Conservation (phyloP, 2,888 invertebrate species). For the Drosophila sordidapex region DNA sequence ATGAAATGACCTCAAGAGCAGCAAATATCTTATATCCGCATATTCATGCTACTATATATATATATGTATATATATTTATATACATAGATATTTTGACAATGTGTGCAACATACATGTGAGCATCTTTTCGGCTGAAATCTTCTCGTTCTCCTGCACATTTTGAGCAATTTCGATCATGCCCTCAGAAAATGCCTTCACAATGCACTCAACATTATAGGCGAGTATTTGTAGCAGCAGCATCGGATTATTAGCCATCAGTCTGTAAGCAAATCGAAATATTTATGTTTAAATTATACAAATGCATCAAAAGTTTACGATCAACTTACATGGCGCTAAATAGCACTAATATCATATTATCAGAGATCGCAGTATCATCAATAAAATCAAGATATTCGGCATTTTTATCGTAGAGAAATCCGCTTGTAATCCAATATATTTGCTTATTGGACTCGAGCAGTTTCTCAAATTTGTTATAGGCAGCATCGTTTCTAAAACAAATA, state of each 20-base stretch:
- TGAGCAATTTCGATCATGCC: conserved; percentile 84
- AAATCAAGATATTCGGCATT: conserved; percentile 84
- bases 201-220: conserved; percentile 88
- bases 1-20: background rate
- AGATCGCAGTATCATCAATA: conserved; percentile 83
- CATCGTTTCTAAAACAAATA: conserved; percentile 73
- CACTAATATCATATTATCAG: conserved; percentile 84
- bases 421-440: conserved; percentile 83
- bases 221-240: conserved; percentile 88
- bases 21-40: background rate
- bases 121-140: conserved; percentile 83
- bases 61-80: background rate
- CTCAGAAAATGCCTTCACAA: conserved; percentile 87
- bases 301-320: background rate
- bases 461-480: conserved; percentile 83
- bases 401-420: conserved; percentile 83
- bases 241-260: conserved; percentile 87
- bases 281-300: background rate
- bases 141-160: conserved; percentile 83
- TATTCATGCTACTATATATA: background rate
- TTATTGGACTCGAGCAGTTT: conserved; percentile 81
- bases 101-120: conserved; percentile 79
- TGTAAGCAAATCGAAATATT: conserved; percentile 57
- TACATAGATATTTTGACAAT: background rate
- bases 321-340: conserved; percentile 84